Percentiles rank a stretch among this genome's conserved stretches.
These are phyloP conservation scores for Pheosia gnoma DNA, from an alignment of 2,888 invertebrate species.

Conservation along the genomic window DNA sequence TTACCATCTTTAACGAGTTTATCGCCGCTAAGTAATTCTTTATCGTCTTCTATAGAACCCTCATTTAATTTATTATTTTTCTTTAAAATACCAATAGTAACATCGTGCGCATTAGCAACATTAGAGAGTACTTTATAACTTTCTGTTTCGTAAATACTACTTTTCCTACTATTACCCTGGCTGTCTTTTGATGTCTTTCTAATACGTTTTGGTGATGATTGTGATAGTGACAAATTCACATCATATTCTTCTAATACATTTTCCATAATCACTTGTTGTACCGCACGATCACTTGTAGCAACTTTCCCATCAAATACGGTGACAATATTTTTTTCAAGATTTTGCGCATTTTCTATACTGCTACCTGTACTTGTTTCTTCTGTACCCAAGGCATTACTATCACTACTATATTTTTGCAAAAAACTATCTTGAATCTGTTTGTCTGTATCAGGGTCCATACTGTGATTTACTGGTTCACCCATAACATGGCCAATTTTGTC, in stretches of 20 bases:
- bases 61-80: slow-evolving; percentile 60
- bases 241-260: slow-evolving; percentile 60
- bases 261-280: slow-evolving; percentile 66
- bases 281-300: slow-evolving; percentile 55
- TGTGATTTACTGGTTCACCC: slow-evolving; percentile 67
- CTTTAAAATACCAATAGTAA: slow-evolving; percentile 68
- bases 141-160: slow-evolving; percentile 80
- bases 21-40: slow-evolving; percentile 51
- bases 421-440: slow-evolving; percentile 47
- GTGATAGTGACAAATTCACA: slow-evolving; percentile 55
- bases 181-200: slow-evolving; percentile 69
- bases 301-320: slow-evolving; percentile 56
- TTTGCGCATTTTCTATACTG: slow-evolving; percentile 57
- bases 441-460: slow-evolving; percentile 41
- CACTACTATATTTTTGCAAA: slow-evolving; percentile 50
- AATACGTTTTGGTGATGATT: slow-evolving; percentile 57
- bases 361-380: slow-evolving; percentile 64
- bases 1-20: slow-evolving; percentile 58
- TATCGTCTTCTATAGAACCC: slow-evolving; percentile 60
- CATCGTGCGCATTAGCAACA: slow-evolving; percentile 59
- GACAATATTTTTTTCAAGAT: slow-evolving; percentile 59
- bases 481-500: slow-evolving; percentile 62
- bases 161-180: slow-evolving; percentile 68
- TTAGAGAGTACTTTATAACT: slow-evolving; percentile 82
- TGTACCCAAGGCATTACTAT: slow-evolving; percentile 45